These are phyloP conservation scores for Manis pentadactyla DNA, from an alignment of 2,797 vertebrate genomes.

Conservation along the genomic window DNA sequence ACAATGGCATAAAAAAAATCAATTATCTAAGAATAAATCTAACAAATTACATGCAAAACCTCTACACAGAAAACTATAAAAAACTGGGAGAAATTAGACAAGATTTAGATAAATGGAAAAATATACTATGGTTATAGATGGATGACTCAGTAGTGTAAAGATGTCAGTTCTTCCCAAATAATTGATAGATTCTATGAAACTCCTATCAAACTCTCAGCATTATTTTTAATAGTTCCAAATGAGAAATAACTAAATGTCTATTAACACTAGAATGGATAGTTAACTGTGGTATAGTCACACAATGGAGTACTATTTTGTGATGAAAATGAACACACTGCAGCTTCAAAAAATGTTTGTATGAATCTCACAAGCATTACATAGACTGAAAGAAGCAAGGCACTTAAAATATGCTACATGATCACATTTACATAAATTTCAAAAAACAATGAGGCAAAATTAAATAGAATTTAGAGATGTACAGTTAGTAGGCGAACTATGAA, in stretches of 20 bases:
- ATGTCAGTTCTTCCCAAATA: not conserved
- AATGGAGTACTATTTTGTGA: not conserved
- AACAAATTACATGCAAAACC: not conserved
- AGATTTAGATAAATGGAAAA: not conserved
- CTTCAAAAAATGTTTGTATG: not conserved
- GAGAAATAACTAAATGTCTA: not conserved
- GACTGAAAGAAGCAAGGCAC: not conserved
- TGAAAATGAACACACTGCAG: not conserved
- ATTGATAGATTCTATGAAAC: not conserved
- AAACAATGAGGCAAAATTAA: not conserved
- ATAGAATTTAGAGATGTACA: not conserved
- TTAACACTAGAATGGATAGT: not conserved
- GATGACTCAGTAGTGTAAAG: not conserved
- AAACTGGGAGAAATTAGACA: not conserved
- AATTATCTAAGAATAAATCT: conserved; percentile 8
- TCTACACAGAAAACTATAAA: not conserved
- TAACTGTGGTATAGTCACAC: not conserved
- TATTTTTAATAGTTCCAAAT: conserved; percentile 16
- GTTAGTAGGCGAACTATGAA: not conserved
- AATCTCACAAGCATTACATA: not conserved
- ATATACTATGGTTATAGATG: not conserved
- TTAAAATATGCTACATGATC: not conserved
- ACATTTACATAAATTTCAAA: not conserved
- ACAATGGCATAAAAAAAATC: not conserved
- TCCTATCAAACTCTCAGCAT: not conserved